Evolutionary conservation across 2,113 vertebrate species (phyloP), one percentile per base, ranked within the genome.

Genomic region (Peromyscus maniculatus): DNA sequence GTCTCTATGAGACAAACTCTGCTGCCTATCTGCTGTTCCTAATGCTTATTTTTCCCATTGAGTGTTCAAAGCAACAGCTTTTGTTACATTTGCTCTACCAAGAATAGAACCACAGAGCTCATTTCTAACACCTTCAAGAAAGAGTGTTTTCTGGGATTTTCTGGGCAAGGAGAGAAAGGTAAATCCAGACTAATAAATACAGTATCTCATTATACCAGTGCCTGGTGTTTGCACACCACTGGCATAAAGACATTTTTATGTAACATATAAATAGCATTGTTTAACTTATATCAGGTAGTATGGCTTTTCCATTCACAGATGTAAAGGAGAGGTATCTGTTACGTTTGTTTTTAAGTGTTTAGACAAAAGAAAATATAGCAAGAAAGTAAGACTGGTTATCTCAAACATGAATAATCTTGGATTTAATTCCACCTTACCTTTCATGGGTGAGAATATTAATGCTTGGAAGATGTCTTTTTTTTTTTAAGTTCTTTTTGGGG

Each of bases 61-160:
- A 89, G 26, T 78, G 39, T 72, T 87, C 72, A 83, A 82, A 94
- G 46, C n/a, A 89, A 46, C 28, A 91, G 19, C 11, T 17, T 82
- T 74, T 19, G 78, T 67, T 67, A 5, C 82, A 93, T 71, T 52
- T 92, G 10, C 31, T n/a, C 69, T 86, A 36, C 13, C 49, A 36
- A 72, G 43, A 72, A 77, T 74, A 78, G 96, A 96, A 88, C 64
- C 33, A 89, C 49, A 78, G 78, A 78, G 78, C 17, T 90, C 67
- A 83, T 94, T 83, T 77, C 46, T 77, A 82, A 93, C 87, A 33
- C 4, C 39, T 91, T 71, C 55, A 16, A 6, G 36, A 92, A 16
- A 6, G 36, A 92, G n/a, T 33, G 24, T 67, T 84, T 91, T 87
- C 52, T 87, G 36, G 26, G 15, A 26, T 88, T 12, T 96, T 95